Evolutionary conservation across 2,888 invertebrate species (phyloP).

Genomic region (Polydrusus pterygomalis): DNA sequence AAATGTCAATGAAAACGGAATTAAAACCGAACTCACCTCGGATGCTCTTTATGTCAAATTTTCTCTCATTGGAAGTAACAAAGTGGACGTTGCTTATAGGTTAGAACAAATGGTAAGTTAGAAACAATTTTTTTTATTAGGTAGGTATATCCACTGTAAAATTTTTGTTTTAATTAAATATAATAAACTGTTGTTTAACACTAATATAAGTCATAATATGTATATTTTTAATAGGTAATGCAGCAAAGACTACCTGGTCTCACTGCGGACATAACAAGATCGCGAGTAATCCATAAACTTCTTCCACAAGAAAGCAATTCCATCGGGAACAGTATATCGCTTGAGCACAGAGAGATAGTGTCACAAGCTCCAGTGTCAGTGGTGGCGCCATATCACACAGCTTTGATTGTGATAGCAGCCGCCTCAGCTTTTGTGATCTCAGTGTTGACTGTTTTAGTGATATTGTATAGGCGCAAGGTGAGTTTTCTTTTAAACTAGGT

Average conservation of each 20-base stretch:
- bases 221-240: conserved; percentile 68
- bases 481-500: conserved; percentile 33
- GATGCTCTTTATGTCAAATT: conserved; percentile 77
- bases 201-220: too few species aligned
- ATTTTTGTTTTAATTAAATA: too few species aligned
- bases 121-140: too few species aligned
- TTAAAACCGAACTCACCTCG: conserved; percentile 73
- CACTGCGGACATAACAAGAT: conserved; percentile 78
- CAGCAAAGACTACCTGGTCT: conserved; percentile 74
- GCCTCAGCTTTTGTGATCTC: conserved; percentile 88
- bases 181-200: too few species aligned
- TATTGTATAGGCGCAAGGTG: conserved; percentile 82
- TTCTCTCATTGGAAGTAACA: conserved; percentile 81
- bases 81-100: conserved; percentile 86
- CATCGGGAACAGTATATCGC: conserved; percentile 68
- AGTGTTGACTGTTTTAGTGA: conserved; percentile 82
- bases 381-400: conserved; percentile 83
- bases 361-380: conserved; percentile 81
- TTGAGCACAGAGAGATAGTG: conserved; percentile 81
- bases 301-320: conserved; percentile 66
- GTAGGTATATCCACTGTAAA: too few species aligned
- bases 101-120: conserved; percentile 82
- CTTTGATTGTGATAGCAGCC: conserved; percentile 84
- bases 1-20: conserved; percentile 71
- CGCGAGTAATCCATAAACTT: conserved; percentile 77